A percentile compares a stretch with the other conserved stretches of the same genome.
phyloP scores from a whole-genome alignment of 2,797 vertebrate species.

The Cossypha caffra region DNA sequence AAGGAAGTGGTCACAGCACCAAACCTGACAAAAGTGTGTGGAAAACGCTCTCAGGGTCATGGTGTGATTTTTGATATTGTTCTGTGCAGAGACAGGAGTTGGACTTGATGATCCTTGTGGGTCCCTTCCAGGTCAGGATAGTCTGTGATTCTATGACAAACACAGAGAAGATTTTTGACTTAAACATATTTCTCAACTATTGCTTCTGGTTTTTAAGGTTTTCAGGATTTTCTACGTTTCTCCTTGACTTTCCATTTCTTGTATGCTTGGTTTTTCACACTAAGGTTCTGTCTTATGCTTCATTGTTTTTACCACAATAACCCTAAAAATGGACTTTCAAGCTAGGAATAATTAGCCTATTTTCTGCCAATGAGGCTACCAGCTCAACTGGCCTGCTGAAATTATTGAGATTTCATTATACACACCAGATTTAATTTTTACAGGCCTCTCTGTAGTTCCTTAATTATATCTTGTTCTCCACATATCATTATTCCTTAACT shows the following conservation, averaged over 20 bases:
- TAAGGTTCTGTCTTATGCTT: background rate
- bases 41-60: rapidly evolving
- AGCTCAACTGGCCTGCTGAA: rapidly evolving
- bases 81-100: background rate
- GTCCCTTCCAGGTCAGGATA: background rate
- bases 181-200: background rate
- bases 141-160: background rate
- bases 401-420: background rate
- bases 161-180: background rate
- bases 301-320: background rate
- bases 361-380: background rate
- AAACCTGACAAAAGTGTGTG: background rate
- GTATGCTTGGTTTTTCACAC: background rate
- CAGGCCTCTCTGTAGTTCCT: background rate
- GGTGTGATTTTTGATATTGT: background rate
- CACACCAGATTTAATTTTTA: background rate
- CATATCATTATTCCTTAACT: background rate
- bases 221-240: background rate
- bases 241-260: background rate
- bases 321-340: background rate
- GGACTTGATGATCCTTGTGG: background rate
- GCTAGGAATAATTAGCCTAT: background rate
- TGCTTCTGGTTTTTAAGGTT: background rate
- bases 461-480: background rate
- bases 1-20: background rate